Conservation (phyloP, 2,888 invertebrate species). For the Orthonychiurus folsomi region DNA sequence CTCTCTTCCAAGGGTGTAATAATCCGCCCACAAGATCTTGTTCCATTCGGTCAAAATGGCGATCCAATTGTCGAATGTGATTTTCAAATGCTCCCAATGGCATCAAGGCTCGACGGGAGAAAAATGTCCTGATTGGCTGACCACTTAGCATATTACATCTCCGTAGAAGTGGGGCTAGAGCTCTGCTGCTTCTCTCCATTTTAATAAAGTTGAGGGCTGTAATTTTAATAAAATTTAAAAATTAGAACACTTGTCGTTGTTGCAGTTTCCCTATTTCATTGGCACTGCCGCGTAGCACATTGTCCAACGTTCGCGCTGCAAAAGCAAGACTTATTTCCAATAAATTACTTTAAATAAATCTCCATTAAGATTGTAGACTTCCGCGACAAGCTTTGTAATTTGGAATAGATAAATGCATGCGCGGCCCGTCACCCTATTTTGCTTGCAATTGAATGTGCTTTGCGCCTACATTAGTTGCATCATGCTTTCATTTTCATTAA, state of each 20-base stretch:
- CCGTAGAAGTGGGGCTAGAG: neutral
- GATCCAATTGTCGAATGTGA: conserved; percentile 23
- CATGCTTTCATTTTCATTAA: no score
- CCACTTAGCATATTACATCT: neutral
- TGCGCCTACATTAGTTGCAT: no score
- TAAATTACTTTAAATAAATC: neutral
- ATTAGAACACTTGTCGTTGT: no score
- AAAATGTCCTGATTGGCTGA: neutral
- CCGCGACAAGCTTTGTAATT: neutral
- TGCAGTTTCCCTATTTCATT: no score
- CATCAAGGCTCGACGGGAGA: neutral
- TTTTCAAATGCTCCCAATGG: conserved; percentile 12
- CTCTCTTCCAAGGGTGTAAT: neutral
- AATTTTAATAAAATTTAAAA: no score
- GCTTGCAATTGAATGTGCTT: no score
- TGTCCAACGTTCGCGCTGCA: no score
- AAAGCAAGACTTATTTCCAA: no score
- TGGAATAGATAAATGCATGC: no score
- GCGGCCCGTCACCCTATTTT: no score
- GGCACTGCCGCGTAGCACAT: no score
- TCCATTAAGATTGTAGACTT: neutral
- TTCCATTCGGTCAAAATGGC: conserved; percentile 25
- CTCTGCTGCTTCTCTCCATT: conserved; percentile 1
- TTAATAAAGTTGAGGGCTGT: neutral
- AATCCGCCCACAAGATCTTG: conserved; percentile 22